Evolutionary conservation across 2,797 vertebrate genomes (phyloP), one percentile per base, ranked within the genome.

Genomic region (Oreortyx pictus): DNA sequence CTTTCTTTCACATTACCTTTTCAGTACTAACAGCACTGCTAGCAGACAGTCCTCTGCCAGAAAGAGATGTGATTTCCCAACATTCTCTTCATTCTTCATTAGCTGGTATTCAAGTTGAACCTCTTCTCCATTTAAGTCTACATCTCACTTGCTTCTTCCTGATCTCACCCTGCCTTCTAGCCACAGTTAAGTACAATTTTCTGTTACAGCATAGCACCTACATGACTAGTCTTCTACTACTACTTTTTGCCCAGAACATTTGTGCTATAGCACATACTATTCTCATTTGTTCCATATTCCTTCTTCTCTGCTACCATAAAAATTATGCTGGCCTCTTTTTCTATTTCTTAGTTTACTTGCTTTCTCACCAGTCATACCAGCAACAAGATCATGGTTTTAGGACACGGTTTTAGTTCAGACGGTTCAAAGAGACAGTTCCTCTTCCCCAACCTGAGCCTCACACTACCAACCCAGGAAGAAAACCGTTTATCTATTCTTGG

Each of bases 361-460:
- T 88, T 91, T 90, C 88, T 88, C 67, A 90, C 65, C 64, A 70
- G 77, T 66, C 59, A 84, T 8, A 22, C 11, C 15, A 75, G 35
- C 50, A 56, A 76, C 71, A 84, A 78, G 52, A 14, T 3, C n/a
- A 35, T 39, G 81, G 33, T 46, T 76, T 76, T 41, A 91, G 25
- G 39, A 78, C 18, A 80, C n/a, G 13, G 12, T 41, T 41, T 41
- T 41, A 11, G 25, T 86, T 82, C 35, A 90, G 18, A 18, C 33
- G 64, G 54, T 41, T 83, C 68, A 62, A 23, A 49, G 24, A 14
- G 13, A 52, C 50, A 52, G 50, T 52, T 52, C 27, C 50, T 52
- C 50, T 52, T 29, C 50, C 50, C 27, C 50, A 52, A 27, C 50
- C 50, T 52, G 27, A 52, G 50, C 14, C 50, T 52, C 50, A 52